Base-by-base conservation (phyloP, 2,113 vertebrate genomes). In the Vimba vimba region DNA sequence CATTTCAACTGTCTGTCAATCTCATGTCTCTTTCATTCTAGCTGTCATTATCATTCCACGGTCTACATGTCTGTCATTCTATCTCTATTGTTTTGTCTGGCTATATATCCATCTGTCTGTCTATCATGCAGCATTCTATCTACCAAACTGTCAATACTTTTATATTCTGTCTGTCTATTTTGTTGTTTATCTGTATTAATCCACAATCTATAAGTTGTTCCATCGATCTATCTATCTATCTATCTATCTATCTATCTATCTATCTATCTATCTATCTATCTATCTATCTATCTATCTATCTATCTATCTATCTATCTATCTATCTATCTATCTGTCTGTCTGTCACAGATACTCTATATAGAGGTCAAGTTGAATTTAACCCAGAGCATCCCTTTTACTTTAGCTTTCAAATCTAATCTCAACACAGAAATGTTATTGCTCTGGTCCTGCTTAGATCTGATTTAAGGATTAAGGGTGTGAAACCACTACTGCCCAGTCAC, bases 1-100 rank as follows among this genome's bases (percentile, higher is more conserved):
- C 9, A 74, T 43, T 74, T 71, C 33, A 39, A 39, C 43, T 66
- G 19, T 68, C 79, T 84, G 59, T 82, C 30, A 55, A n/a, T 83
- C 2, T 10, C 9, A 7, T 60, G 59, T 60, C 23, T 68, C 64
- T 71, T 33, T 71, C 30, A 7, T 33, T 71, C 33, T 39, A 11
- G 23, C 33, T 36, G 27, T 36, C 30, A 30, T 33, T 69, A 71
- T 71, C 33, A 33, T 33, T 21, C 7, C 8, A 23, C 7, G 9
- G 23, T n/a, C 23, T 60, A 60, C n/a, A 10, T 39, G 6, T 71
- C 68, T 39, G 15, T 39, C 0, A 4, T 6, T 69, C 30, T 36
- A 9, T 69, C 30, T 68, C 64, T 68, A 2, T 68, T 15, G 33
- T 2, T 36, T 17, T 36, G 6, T 71, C 17, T 69, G 15, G 33